A percentile compares a stretch with the other conserved stretches of the same genome.
Evolutionary conservation across 2,113 vertebrate genomes (phyloP).

Genomic region (Balaeniceps rex): DNA sequence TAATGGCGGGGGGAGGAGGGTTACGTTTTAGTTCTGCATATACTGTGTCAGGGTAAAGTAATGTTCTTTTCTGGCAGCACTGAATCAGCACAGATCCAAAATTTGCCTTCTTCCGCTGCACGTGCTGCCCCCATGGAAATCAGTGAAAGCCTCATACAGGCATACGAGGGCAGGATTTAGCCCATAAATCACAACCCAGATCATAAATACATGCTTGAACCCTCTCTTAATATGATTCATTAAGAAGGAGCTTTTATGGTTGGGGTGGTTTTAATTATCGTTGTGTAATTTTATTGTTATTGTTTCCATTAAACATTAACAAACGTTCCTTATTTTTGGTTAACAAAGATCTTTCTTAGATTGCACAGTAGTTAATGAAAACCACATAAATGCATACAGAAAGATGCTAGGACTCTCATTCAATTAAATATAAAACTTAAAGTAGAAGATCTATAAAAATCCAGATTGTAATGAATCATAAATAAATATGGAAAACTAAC

Average conservation of each 20-base stretch:
- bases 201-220: constrained; percentile 56
- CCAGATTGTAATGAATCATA: constrained; percentile 68
- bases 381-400: constrained; percentile 60
- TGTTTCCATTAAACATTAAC: constrained; percentile 71
- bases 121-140: constrained; percentile 47
- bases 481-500: constrained; percentile 63
- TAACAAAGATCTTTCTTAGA: constrained; percentile 66
- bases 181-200: constrained; percentile 45
- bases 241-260: constrained; percentile 59
- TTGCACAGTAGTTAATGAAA: constrained; percentile 74
- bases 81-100: constrained; percentile 30
- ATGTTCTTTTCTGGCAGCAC: constrained; percentile 16
- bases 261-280: constrained; percentile 74
- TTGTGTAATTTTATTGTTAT: constrained; percentile 66
- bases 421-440: constrained; percentile 62
- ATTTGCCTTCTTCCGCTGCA: constrained; percentile 20
- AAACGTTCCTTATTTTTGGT: constrained; percentile 71
- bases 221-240: constrained; percentile 66
- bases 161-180: constrained; percentile 25
- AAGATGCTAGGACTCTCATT: constrained; percentile 58
- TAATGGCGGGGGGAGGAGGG: neutral
- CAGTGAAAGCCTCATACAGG: neutral
- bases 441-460: constrained; percentile 58
- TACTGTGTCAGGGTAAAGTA: constrained; percentile 21
- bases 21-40: constrained; percentile 12